These are phyloP conservation scores for Anniella stebbinsi DNA, from an alignment of 2,797 vertebrate species.

Conservation along the genomic window DNA sequence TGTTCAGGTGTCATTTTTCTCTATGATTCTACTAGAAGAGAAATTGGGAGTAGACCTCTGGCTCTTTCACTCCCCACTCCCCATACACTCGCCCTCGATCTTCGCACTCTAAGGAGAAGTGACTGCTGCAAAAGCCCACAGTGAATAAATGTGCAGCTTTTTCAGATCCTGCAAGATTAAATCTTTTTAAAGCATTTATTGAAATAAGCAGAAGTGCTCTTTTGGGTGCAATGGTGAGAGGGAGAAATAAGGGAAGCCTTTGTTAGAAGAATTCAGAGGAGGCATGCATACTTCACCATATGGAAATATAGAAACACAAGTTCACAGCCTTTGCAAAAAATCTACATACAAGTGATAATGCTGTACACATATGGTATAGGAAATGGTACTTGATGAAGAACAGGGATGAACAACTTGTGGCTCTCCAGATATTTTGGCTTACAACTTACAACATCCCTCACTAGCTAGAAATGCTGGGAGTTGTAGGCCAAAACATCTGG, in stretches of 20 bases:
- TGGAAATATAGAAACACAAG: not conserved
- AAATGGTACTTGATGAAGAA: not conserved
- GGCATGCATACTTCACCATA: not conserved
- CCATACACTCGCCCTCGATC: no score
- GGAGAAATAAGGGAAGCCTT: not conserved
- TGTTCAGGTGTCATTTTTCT: no score
- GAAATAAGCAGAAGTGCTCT: not conserved
- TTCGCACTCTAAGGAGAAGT: no score
- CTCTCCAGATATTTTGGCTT: no score
- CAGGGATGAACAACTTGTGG: no score
- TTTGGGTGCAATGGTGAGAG: no score
- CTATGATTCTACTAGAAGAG: no score
- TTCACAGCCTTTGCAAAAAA: not conserved
- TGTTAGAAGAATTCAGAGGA: not conserved
- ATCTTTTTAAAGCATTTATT: slow-evolving; percentile 7
- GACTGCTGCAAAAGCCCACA: not conserved
- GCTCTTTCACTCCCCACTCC: not conserved
- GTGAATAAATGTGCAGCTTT: not conserved
- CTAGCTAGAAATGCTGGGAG: no score
- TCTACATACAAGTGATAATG: not conserved
- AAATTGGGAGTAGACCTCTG: no score
- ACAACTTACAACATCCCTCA: no score
- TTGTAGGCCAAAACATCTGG: no score
- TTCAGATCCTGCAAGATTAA: not conserved
- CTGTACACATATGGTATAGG: not conserved